Evolutionary conservation across 2,113 vertebrate species (phyloP).

Genomic region (Noturus placidus): DNA sequence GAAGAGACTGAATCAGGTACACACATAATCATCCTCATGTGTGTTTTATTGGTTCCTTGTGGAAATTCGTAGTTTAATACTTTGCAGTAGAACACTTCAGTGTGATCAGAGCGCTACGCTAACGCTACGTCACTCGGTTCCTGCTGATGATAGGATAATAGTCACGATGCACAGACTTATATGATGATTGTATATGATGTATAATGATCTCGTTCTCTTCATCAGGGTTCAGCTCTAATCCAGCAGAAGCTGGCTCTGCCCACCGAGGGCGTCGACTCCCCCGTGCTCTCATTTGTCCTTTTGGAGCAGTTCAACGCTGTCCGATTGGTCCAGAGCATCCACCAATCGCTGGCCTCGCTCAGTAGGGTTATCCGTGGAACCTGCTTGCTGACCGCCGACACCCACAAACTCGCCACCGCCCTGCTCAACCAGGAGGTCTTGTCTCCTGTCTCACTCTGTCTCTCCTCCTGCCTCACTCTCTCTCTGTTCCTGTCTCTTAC

Average conservation of each 20-base stretch:
- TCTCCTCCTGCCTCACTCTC: neutral
- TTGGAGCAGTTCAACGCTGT: slow-evolving; percentile 91
- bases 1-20: slow-evolving; percentile 97
- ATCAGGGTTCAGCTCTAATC: slow-evolving; percentile 88
- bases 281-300: slow-evolving; percentile 83
- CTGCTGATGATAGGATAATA: too few species aligned
- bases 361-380: slow-evolving; percentile 96
- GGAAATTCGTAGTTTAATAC: too few species aligned
- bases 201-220: neutral
- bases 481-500: neutral
- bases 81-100: too few species aligned
- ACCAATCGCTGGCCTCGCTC: slow-evolving; percentile 92
- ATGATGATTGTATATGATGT: neutral
- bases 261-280: slow-evolving; percentile 82
- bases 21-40: neutral
- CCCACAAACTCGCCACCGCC: slow-evolving; percentile 86
- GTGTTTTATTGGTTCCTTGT: too few species aligned
- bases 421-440: slow-evolving; percentile 88
- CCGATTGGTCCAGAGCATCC: slow-evolving; percentile 87
- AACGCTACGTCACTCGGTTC: too few species aligned
- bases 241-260: slow-evolving; percentile 89
- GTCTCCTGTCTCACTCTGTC: neutral
- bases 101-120: neutral
- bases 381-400: slow-evolving; percentile 83
- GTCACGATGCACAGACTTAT: neutral